Base-by-base conservation (phyloP, 2,888 invertebrate genomes). In the Apamea epomidion region DNA sequence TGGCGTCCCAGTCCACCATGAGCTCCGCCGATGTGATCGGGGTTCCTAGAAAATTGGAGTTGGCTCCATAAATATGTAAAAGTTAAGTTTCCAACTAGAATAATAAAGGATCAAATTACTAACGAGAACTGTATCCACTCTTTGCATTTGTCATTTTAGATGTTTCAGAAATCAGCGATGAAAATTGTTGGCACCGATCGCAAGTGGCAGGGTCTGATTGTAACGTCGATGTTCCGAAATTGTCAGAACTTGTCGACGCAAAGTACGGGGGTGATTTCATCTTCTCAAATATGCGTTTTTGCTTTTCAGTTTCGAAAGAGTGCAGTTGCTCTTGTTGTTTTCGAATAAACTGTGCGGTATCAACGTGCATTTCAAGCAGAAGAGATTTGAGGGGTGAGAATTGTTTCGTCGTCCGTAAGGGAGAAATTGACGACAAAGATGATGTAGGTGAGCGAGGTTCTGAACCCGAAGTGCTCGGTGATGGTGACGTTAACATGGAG, bases 1-100 rank as follows among this genome's bases (percentile, higher is more conserved):
- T 95, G 3, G 96, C 94, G 81, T 95, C 95, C 96, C 96, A 96
- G 87, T 97, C 96, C 0, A 93, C 87, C 95, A 95, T 95, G 87
- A 95, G 93, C 76, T 96, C 95, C 60, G 95, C 94, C 3, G 94
- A 92, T 25, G 95, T 91, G 42, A 95, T 93, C 2, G 95, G 94
- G 6, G 93, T 91, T 58, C 94, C 95, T 95, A 29, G 1, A 67
- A 60, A 70, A 65, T 64, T 8, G 4, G n/a, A 18, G 14, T 32
- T n/a, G 32, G 32, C n/a, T 45, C 21, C 12, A 37, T 70, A 18
- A 16, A 12, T 37, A 16, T 16, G 48, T 48, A 58, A 18, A 32
- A 32, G 10, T 42, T 42, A 73, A 29, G 25, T 18, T 64, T 29
- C 0, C n/a, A 76, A n/a, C 10, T 62, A 21, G 21, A 25, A 70